Base-by-base conservation (phyloP, 2,888 invertebrate genomes). In the Caenorhabditis sulstoni region DNA sequence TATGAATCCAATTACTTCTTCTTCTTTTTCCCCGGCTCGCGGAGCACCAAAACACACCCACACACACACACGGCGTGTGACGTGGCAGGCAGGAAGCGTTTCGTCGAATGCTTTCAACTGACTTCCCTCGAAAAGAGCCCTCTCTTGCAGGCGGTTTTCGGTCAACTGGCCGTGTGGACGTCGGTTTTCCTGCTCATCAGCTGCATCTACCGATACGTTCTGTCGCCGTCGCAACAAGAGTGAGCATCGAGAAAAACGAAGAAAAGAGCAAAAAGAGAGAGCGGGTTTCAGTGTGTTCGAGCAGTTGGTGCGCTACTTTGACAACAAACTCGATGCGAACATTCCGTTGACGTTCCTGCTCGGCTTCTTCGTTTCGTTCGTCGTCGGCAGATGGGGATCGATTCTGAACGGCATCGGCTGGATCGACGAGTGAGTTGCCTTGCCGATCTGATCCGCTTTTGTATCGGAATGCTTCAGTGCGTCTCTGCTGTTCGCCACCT, bases 111-210 rank as follows among this genome's bases (percentile, higher is more conserved):
- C 29, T 29, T 29, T 29, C 29, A 29, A 29, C 29, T 29, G 4
- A 29, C 29, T 29, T 29, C 29, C 29, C 29, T 29, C 7, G 7
- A 29, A 29, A 5, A 29, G 29, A 29, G n/a, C n/a, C n/a, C 29
- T 29, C 29, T 3, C 29, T 68, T 83, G 61, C 67, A 89, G 82
- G 89, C 89, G 16, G 87, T 89, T 1, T 57, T 82, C 7, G 79
- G 82, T 11, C 88, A 89, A 78, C 64, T 89, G 12, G 35, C 70
- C 3, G 74, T 84, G 7, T 89, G 89, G 89, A 86, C 86, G 7
- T 45, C 78, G 2, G 49, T 78, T 11, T 89, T 87, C 61, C 78
- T 87, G 12, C n/a, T 82, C 22, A 88, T 89, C 55, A 85, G 85
- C 52, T 78, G 82, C 50, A 57, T 87, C 62, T 89, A 89, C 74